Conservation (phyloP, 2,797 vertebrate genomes). For the Malacoraja senta region DNA sequence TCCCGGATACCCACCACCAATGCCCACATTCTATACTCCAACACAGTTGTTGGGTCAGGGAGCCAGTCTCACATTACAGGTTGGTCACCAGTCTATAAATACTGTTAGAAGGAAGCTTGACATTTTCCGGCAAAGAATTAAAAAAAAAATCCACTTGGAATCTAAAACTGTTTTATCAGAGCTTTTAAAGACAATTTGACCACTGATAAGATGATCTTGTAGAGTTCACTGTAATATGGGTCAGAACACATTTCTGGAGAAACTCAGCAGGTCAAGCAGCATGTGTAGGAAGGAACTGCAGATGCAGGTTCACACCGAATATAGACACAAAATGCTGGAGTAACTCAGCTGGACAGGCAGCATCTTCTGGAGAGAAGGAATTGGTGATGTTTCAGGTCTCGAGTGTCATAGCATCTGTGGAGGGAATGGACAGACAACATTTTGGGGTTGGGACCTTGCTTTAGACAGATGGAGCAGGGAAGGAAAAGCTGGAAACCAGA, state of each 20-base stretch:
- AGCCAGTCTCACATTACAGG: slow-evolving; percentile 52
- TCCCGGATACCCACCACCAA: neutral
- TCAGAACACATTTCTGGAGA: neutral
- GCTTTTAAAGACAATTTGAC: neutral
- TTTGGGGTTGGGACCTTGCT: too few species aligned
- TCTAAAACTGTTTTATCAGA: neutral
- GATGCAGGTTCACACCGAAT: too few species aligned
- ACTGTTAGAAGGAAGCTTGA: slow-evolving; percentile 42
- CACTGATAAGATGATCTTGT: neutral
- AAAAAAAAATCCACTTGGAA: neutral
- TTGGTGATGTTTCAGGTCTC: too few species aligned
- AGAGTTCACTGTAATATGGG: neutral
- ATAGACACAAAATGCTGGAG: too few species aligned
- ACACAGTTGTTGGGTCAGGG: slow-evolving; percentile 54
- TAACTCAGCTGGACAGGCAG: too few species aligned
- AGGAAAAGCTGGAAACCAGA: too few species aligned
- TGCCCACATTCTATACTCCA: neutral
- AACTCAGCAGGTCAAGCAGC: too few species aligned
- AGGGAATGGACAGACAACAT: too few species aligned
- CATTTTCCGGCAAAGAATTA: neutral
- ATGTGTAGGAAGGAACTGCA: too few species aligned
- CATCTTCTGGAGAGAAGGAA: too few species aligned
- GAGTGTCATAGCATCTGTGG: too few species aligned
- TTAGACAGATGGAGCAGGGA: too few species aligned
- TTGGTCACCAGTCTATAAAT: slow-evolving; percentile 59